Evolutionary conservation across 2,797 vertebrate genomes (phyloP), one percentile per base, ranked within the genome.

Genomic region (Acridotheres tristis): DNA sequence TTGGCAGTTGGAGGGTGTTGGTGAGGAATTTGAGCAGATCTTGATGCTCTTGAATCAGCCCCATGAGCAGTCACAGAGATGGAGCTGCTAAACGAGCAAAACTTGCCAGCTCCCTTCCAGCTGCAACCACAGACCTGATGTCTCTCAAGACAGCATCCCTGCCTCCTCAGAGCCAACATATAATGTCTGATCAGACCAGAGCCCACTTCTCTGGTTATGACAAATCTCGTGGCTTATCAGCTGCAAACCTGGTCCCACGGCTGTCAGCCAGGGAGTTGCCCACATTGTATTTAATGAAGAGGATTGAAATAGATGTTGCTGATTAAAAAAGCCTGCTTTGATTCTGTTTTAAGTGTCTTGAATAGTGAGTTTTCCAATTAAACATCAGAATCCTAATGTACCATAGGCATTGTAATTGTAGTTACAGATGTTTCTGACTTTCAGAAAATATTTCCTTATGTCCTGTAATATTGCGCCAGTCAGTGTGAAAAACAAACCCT

Each of bases 381-480:
- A 92, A 93, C 1, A 12, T 89, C 86, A 86, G 48, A 78, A 92
- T 29, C 89, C 53, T 81, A 90, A 86, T 55, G 51, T 55, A 65
- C 85, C 62, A 71, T 90, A 85, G 47, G 48, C 90, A 84, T 75
- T 93, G 55, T 76, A 93, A 93, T 81, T 96, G 47, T 34, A 94
- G 57, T 77, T 93, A 61, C 96, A 96, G 81, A 94, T 96, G 92
- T 92, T 92, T 92, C 78, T 95, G 87, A 75, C 84, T 96, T 89
- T 66, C 84, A 68, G 81, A 90, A 94, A 96, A 94, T 47, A 93
- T 92, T 95, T 96, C 90, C 95, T 87, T 94, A 92, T 95, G 92
- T 89, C 57, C 92, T 68, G 30, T 50, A 74, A 77, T 43, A 50
- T 38, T 85, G 45, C 34, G 69, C 63, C 65, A 40, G 6, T 85